Evolutionary conservation across 2,888 invertebrate species (phyloP).

Genomic region (Blomia tropicalis): DNA sequence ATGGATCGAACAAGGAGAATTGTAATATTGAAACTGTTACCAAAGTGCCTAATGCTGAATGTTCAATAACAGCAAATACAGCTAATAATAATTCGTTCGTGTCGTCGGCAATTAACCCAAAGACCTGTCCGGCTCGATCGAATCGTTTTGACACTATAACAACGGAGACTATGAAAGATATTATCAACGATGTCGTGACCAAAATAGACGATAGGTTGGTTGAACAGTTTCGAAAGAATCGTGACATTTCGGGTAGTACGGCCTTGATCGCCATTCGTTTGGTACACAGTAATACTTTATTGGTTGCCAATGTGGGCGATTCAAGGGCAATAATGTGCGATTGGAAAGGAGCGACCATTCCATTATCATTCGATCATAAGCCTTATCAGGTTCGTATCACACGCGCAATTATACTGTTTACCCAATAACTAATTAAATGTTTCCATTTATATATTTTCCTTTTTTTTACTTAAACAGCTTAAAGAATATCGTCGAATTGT

Average conservation of each 20-base stretch:
- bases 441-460: not conserved
- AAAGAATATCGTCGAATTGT: conserved; percentile 78
- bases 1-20: not conserved
- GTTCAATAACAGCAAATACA: not conserved
- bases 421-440: not conserved
- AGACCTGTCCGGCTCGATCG: not conserved
- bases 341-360: conserved; percentile 68
- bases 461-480: conserved; percentile 42
- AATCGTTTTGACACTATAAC: conserved; percentile 15
- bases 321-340: conserved; percentile 92
- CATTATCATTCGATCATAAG: conserved; percentile 87
- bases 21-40: not conserved
- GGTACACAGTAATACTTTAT: conserved; percentile 59
- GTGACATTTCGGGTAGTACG: conserved; percentile 59
- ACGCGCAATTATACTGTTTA: not conserved
- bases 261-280: conserved; percentile 59
- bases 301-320: conserved; percentile 91
- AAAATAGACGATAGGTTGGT: conserved; percentile 65
- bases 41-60: not conserved
- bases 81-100: too few species aligned
- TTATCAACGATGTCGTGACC: conserved; percentile 69
- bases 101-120: not conserved
- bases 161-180: conserved; percentile 34
- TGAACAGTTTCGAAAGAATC: conserved; percentile 60
- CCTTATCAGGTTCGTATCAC: conserved; percentile 64